A percentile compares a stretch with the other conserved stretches of the same genome.
Conservation (phyloP, 2,113 vertebrate species). For the Tretioscincus oriximinensis region DNA sequence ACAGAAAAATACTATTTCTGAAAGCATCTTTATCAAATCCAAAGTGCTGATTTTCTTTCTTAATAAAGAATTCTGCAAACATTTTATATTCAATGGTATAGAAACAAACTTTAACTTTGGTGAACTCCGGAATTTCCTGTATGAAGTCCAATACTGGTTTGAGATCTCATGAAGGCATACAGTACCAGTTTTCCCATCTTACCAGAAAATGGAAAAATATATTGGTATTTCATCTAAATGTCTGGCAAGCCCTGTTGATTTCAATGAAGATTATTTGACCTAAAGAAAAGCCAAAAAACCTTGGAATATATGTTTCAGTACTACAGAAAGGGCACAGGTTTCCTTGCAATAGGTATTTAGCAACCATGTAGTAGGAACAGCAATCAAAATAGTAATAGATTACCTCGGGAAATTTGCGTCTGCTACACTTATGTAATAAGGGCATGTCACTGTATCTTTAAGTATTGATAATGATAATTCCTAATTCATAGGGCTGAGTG, state of each 20-base stretch:
- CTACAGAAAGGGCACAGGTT: slow-evolving; percentile 46
- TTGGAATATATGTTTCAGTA: slow-evolving; percentile 42
- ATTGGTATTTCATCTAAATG: slow-evolving; percentile 62
- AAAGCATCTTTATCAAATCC: slow-evolving; percentile 38
- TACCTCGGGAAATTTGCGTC: no score
- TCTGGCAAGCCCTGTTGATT: slow-evolving; percentile 64
- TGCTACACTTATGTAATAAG: no score
- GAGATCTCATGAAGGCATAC: slow-evolving; percentile 61
- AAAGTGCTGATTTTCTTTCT: slow-evolving; percentile 11
- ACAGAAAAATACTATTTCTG: slow-evolving; percentile 26
- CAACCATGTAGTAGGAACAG: no score
- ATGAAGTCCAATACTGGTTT: slow-evolving; percentile 67
- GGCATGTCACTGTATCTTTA: no score
- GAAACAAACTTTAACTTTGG: slow-evolving; percentile 59
- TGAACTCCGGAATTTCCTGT: slow-evolving; percentile 66
- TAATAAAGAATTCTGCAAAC: slow-evolving; percentile 34
- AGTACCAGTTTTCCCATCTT: slow-evolving; percentile 69
- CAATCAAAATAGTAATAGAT: no score
- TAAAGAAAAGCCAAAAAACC: slow-evolving; percentile 57
- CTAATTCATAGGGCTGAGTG: not conserved
- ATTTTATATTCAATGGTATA: slow-evolving; percentile 62
- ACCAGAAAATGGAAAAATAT: slow-evolving; percentile 72
- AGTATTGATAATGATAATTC: no score
- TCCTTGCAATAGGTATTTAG: no score
- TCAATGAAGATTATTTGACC: slow-evolving; percentile 62